Base-by-base conservation (phyloP, 1,140 invertebrate genomes). In the Medauroidea extradentata region DNA sequence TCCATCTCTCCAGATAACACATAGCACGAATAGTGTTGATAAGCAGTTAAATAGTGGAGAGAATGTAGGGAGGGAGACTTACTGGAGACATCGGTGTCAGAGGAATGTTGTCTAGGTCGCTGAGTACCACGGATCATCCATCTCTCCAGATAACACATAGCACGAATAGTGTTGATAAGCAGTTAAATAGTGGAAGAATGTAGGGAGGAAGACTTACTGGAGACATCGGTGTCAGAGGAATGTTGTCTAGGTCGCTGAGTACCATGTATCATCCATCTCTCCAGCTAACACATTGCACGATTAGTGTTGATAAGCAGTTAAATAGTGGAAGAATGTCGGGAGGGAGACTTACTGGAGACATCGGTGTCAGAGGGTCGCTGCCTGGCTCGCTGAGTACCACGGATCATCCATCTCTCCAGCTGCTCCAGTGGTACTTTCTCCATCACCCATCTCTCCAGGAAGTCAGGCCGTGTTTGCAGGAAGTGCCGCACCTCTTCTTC, bases 321-420 rank as follows among this genome's bases (percentile, higher is more conserved):
- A n/a, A n/a, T n/a, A n/a, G 5, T 42, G 3, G 7, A 25, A 16
- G 41, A 18, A 18, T 53, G 44, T 18, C 8, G 13, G 43, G 13
- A 18, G 43, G n/a, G 8, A 3, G 1, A 54, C 53, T 55, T 24
- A 61, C 61, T 61, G 24, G 58, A 64, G 3, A 55, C 62, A 18
- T 57, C 57, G n/a, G 49, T 59, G 44, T 58, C 54, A 14, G 59
- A 18, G 27, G 27, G 39, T 48, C 71, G 66, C 55, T 73, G 75
- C 62, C 79, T 79, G 49, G 74, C 68, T 29, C 74, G 64, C 59
- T 79, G 78, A n/a, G 76, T 78, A 61, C 79, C 75, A 19, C 80
- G 68, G 49, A 83, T 81, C 50, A 83, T 78, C 83, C 82, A 85
- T 46, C 79, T 68, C 66, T 84, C 81, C 54, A 85, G 61, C 53